Evolutionary conservation across 2,113 vertebrate species (phyloP).

Genomic region (Tylochromis polylepis): DNA sequence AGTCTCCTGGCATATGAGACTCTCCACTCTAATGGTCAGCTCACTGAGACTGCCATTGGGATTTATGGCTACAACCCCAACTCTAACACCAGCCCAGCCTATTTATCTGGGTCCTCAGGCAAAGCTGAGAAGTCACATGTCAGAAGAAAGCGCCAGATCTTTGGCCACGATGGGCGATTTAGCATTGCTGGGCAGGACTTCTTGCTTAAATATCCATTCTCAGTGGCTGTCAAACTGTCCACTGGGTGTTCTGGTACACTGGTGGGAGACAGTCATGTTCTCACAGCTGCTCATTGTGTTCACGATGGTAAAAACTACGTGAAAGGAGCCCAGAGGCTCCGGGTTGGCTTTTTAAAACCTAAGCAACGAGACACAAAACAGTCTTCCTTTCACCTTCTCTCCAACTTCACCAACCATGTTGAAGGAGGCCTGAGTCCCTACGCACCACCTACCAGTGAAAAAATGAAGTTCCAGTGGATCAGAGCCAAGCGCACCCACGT

Average conservation of each 20-base stretch:
- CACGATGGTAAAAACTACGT: slow-evolving; percentile 95
- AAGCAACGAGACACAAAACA: slow-evolving; percentile 73
- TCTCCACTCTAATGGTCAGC: slow-evolving; percentile 82
- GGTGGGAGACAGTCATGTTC: slow-evolving; percentile 90
- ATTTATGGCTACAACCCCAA: slow-evolving; percentile 78
- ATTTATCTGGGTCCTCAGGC: slow-evolving; percentile 2
- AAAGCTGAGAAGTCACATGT: slow-evolving; percentile 23
- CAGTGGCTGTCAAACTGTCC: slow-evolving; percentile 91
- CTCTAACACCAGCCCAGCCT: background rate
- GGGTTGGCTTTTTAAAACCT: slow-evolving; percentile 90
- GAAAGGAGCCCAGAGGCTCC: slow-evolving; percentile 90
- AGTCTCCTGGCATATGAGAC: slow-evolving; percentile 89
- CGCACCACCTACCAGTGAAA: slow-evolving; percentile 57
- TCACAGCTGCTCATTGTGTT: slow-evolving; percentile 94
- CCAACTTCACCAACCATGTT: slow-evolving; percentile 59
- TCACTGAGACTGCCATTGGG: slow-evolving; percentile 85
- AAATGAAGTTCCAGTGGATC: slow-evolving; percentile 98
- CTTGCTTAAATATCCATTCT: slow-evolving; percentile 90
- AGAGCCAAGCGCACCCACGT: slow-evolving; percentile 92
- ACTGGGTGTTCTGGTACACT: slow-evolving; percentile 92
- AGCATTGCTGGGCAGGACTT: slow-evolving; percentile 90
- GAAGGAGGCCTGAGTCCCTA: slow-evolving; percentile 33
- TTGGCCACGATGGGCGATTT: slow-evolving; percentile 90
- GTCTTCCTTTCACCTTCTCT: slow-evolving; percentile 20
- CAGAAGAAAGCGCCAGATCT: slow-evolving; percentile 90